These are phyloP conservation scores for Galaxea fascicularis DNA, from an alignment of 92 coral and sea anemone genomes.

Conservation along the genomic window DNA sequence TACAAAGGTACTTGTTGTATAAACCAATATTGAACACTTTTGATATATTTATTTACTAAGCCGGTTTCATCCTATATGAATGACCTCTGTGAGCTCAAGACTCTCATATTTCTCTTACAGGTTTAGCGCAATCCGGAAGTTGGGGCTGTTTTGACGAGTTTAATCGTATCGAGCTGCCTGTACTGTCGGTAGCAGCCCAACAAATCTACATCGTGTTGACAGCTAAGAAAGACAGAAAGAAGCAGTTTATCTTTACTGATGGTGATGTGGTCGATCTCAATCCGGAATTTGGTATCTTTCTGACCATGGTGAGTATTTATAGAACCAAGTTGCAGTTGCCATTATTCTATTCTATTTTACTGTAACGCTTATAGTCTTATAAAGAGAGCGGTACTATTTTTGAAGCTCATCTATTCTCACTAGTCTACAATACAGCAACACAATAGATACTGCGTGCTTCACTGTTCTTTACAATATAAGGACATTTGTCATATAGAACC, in stretches of 20 bases:
- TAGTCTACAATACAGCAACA: no score
- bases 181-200: slow-evolving; percentile 91
- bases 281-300: slow-evolving; percentile 90
- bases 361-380: neutral
- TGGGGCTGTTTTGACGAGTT: slow-evolving; percentile 96
- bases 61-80: no score
- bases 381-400: no score
- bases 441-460: no score
- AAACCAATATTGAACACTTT: no score
- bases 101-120: slow-evolving; percentile 28
- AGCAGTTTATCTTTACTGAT: slow-evolving; percentile 85
- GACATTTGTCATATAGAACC: no score
- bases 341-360: neutral
- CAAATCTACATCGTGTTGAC: slow-evolving; percentile 91
- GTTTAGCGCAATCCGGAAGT: slow-evolving; percentile 92
- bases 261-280: slow-evolving; percentile 91
- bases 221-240: slow-evolving; percentile 93
- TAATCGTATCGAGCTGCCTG: slow-evolving; percentile 94
- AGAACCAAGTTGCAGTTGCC: neutral
- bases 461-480: no score
- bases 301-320: slow-evolving; percentile 76
- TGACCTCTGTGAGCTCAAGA: neutral
- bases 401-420: no score
- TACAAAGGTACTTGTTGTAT: slow-evolving; percentile 70
- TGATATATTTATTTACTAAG: no score